A percentile compares a stretch with the other conserved stretches of the same genome.
These are phyloP conservation scores for Coenonympha glycerion DNA, from an alignment of 2,888 invertebrate species.

Conservation along the genomic window DNA sequence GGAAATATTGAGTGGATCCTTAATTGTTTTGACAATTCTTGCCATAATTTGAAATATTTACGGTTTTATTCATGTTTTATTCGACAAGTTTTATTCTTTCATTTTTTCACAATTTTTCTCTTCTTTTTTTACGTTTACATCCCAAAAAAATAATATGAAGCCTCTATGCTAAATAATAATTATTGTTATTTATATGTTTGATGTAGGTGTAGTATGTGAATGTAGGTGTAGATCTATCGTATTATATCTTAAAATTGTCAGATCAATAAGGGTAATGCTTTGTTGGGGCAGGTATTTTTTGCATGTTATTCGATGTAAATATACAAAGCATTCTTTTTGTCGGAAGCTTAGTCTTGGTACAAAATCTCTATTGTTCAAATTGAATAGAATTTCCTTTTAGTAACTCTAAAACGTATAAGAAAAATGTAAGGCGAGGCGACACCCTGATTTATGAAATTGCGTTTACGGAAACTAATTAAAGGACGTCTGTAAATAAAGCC, in stretches of 20 bases:
- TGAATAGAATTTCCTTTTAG: not conserved
- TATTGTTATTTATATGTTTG: too few relatives aligned
- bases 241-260: too few relatives aligned
- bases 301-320: not conserved
- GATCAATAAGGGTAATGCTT: too few relatives aligned
- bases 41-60: conserved; percentile 5
- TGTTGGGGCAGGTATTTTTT: not conserved
- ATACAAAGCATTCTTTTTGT: not conserved
- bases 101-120: too few relatives aligned
- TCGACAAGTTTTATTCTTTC: not conserved
- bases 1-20: conserved; percentile 19
- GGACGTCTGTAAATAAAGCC: conserved; percentile 8
- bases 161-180: too few relatives aligned
- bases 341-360: not conserved
- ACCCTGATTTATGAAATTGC: conserved; percentile 9
- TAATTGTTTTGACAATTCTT: conserved; percentile 17
- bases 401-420: conserved; percentile 1
- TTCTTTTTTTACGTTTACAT: too few relatives aligned
- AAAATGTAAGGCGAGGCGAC: conserved; percentile 3
- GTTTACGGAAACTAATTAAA: conserved; percentile 10
- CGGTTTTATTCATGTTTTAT: not conserved
- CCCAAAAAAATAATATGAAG: too few relatives aligned
- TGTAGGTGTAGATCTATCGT: too few relatives aligned
- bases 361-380: not conserved
- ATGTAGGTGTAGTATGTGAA: too few relatives aligned